Percentiles rank a stretch among this genome's conserved stretches.
Evolutionary conservation across 2,797 vertebrate species (phyloP).

Genomic region (Nyctalus aviator): DNA sequence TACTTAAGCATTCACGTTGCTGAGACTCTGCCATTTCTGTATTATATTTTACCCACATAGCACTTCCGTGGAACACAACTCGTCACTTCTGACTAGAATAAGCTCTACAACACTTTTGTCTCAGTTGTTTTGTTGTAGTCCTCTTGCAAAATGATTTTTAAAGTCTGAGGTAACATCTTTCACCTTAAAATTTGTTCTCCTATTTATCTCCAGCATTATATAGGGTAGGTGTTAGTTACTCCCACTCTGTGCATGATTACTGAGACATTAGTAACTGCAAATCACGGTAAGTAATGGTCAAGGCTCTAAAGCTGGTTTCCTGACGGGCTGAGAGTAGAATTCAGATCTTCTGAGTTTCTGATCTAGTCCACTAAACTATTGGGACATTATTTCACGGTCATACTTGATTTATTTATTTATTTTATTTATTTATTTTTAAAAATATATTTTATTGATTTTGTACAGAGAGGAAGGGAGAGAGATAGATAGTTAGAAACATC

Average conservation of each 20-base stretch:
- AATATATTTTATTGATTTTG: too few species aligned
- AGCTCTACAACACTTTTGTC: not conserved
- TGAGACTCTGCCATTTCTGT: not conserved
- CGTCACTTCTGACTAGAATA: not conserved
- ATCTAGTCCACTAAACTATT: not conserved
- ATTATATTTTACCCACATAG: not conserved
- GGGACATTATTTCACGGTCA: not conserved
- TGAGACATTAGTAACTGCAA: not conserved
- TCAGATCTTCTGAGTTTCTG: not conserved
- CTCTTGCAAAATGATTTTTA: not conserved
- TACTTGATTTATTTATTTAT: conserved; percentile 39
- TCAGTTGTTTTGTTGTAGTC: not conserved
- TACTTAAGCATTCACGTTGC: not conserved
- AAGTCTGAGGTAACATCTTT: not conserved
- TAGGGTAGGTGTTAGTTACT: not conserved
- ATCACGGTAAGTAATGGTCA: not conserved
- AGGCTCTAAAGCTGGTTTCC: not conserved
- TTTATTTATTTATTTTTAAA: too few species aligned
- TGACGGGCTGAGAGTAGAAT: not conserved
- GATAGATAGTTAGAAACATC: too few species aligned
- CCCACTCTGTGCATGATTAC: not conserved
- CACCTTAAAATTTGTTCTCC: conserved; percentile 3
- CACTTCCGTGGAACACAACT: not conserved
- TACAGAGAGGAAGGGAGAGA: too few species aligned
- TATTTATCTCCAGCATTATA: not conserved